Evolutionary conservation across 2,888 invertebrate species (phyloP), one percentile per base, ranked within the genome.

Genomic region (Agapetus fuscipes): DNA sequence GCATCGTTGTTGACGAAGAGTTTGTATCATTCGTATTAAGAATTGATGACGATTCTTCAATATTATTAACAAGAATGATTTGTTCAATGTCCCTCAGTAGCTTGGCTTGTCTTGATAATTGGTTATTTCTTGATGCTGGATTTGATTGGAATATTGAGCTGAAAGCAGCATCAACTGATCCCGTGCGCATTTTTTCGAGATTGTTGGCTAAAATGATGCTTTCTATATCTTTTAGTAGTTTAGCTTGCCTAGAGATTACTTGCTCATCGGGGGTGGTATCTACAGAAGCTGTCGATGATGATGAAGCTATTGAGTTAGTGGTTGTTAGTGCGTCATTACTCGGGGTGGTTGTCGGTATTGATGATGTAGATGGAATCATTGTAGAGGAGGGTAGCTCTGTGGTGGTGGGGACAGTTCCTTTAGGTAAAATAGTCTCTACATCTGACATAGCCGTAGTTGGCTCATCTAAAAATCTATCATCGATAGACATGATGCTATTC

Each of bases 31-130:
- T 27, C 16, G 26, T 30, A 17, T 30, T 15, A 26, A 13, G 20
- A 12, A 34, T 26, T 33, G 43, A 29, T 26, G 33, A 38, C 31
- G 38, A 36, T 13, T 32, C 24, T 15, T 69, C 68, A 36, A 58
- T 56, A 49, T 70, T 64, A 46, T 71, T 68, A 50, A 62, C 59
- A 50, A 57, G 56, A 50, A 71, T 61, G 29, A 71, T 52, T 43
- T 68, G 63, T 60, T 70, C 68, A 38, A 70, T 70, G 62, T 68
- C 66, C 55, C 66, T 60, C 43, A 70, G 58, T 45, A 70, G 64
- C 46, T 59, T 59, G 43, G 70, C 68, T 57, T 67, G 65, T 53
- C 64, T 66, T n/a, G 68, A 65, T 44, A 69, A 53, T n/a, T n/a
- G n/a, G n/a, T n/a, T n/a, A n/a, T n/a, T n/a, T n/a, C n/a, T n/a